Base-by-base conservation (phyloP, 2,888 invertebrate species). In the Podabrus alpinus region DNA sequence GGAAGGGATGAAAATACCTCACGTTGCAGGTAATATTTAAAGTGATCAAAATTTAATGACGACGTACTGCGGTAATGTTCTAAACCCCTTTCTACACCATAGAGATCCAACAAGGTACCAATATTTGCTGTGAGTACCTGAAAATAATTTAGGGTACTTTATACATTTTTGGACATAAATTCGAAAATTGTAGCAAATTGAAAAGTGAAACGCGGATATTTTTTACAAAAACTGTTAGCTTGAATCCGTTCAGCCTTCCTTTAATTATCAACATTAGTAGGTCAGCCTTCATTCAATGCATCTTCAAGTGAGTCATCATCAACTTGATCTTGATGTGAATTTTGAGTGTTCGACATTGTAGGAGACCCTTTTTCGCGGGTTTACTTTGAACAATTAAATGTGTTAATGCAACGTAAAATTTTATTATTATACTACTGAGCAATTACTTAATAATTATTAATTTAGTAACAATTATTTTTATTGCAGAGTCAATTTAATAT, bases 121-220 rank as follows among this genome's bases (percentile, higher is more conserved):
- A 95, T 92, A 84, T 94, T 95, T 1, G 95, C 94, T 45, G 95
- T 95, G 68, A 95, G 87, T 11, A 95, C 95, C 95, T 95, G 86
- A 74, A 86, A 86, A 81, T 45, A 45, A n/a, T 29, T 29, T 45
- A n/a, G n/a, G n/a, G 11, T 45, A n/a, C 4, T 45, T n/a, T 45
- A 21, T 45, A 24, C 7, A 9, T 24, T 24, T 24, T n/a, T n/a
- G n/a, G n/a, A n/a, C n/a, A 19, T 3, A 19, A 19, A 19, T 24
- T 24, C 2, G 24, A 24, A 24, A 24, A 24, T 24, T 24, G 9
- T 9, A 24, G 2, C 1, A 24, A 24, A 24, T 45, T 45, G 4
- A 45, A 45, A 45, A 29, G 13, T 13, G 4, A 29, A 29, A 29
- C 29, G 13, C 29, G 13, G 29, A 13, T 29, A 29, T 13, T 13